Conservation (phyloP, 2,113 vertebrate species). For the Patagioenas fasciata region DNA sequence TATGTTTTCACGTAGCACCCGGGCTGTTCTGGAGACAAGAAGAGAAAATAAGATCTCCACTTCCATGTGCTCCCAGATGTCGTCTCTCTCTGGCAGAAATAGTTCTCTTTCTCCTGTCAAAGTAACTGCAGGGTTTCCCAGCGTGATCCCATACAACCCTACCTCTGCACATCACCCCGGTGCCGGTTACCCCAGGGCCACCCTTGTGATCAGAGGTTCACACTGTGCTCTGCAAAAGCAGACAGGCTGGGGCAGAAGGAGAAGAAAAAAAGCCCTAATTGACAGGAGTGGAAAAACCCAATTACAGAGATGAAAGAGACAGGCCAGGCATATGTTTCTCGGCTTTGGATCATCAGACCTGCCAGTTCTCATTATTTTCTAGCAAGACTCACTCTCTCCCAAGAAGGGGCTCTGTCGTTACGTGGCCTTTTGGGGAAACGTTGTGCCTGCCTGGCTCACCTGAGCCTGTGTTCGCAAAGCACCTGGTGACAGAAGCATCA, state of each 20-base stretch:
- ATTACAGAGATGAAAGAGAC: conserved; percentile 68
- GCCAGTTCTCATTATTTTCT: conserved; percentile 61
- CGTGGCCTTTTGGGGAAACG: not conserved
- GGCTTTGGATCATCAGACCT: conserved; percentile 55
- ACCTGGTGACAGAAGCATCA: not conserved
- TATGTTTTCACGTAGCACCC: not conserved
- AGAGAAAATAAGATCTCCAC: not conserved
- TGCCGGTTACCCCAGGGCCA: not conserved
- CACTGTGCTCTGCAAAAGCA: not conserved
- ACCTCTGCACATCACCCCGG: not conserved
- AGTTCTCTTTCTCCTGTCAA: not conserved
- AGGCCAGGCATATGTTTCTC: conserved; percentile 48
- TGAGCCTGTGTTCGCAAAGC: not conserved
- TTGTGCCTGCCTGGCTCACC: not conserved
- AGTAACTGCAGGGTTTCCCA: not conserved
- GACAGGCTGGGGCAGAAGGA: not conserved
- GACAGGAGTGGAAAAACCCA: conserved; percentile 47
- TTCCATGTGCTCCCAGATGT: not conserved
- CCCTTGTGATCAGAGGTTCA: conserved; percentile 10
- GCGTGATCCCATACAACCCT: not conserved
- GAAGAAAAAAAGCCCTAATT: conserved; percentile 35
- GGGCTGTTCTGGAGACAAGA: not conserved
- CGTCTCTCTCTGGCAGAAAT: not conserved
- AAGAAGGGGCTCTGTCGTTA: not conserved
- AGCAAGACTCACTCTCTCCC: conserved; percentile 14